These are phyloP conservation scores for Acipenser oxyrinchus DNA, from an alignment of 2,797 vertebrate genomes.

Conservation along the genomic window DNA sequence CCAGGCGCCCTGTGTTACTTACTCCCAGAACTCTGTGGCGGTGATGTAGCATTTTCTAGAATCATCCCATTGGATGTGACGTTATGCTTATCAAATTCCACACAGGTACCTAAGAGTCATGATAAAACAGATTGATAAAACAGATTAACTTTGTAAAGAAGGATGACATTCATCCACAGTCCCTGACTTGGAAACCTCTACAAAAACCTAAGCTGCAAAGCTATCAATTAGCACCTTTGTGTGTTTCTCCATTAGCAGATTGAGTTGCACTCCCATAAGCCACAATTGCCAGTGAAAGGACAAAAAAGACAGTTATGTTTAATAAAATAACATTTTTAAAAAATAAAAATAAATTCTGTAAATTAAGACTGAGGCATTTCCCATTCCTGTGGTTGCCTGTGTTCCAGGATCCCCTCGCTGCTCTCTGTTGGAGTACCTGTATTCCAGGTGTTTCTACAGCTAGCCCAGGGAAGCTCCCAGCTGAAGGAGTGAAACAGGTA, in stretches of 20 bases:
- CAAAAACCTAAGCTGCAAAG: no score
- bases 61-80: conserved; percentile 26
- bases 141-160: not conserved
- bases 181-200: not conserved
- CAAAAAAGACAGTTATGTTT: no score
- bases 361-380: no score
- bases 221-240: no score
- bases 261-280: no score
- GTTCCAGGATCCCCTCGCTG: no score
- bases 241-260: no score
- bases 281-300: no score
- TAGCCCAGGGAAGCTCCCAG: conserved; percentile 38
- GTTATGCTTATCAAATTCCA: conserved; percentile 39
- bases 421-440: conserved; percentile 31
- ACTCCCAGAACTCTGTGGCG: conserved; percentile 66
- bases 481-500: conserved; percentile 47
- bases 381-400: no score
- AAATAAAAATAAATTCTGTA: no score
- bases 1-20: conserved; percentile 20
- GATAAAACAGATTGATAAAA: not conserved
- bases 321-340: no score
- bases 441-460: conserved; percentile 47
- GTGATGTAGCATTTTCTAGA: conserved; percentile 35
- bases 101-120: conserved; percentile 40
- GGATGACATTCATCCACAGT: no score